Evolutionary conservation across 2,888 invertebrate genomes (phyloP).

Genomic region (Scrobipalpa atriplicella): DNA sequence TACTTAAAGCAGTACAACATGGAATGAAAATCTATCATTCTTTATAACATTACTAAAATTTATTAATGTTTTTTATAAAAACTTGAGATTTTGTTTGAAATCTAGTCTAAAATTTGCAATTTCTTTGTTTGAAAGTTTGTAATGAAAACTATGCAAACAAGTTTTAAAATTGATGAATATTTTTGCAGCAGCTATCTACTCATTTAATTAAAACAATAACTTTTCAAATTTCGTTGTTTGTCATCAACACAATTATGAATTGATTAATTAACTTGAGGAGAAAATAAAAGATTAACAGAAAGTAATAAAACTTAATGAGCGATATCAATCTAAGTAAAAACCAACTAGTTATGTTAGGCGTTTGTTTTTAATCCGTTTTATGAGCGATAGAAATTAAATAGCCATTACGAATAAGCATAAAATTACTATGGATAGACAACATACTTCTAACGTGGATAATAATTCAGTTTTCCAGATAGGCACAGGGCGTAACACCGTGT

Average conservation of each 20-base stretch:
- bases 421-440: conserved; percentile 28
- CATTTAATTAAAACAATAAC: background rate
- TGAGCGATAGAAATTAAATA: conserved; percentile 24
- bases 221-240: background rate
- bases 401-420: conserved; percentile 27
- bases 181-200: conserved; percentile 1
- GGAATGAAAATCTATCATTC: no score
- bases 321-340: conserved; percentile 12
- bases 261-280: background rate
- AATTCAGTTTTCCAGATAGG: conserved; percentile 48
- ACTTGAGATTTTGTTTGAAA: background rate
- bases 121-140: background rate
- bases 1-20: no score
- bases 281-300: background rate
- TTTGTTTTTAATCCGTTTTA: conserved; percentile 20
- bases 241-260: background rate
- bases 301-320: background rate
- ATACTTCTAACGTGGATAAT: conserved; percentile 40
- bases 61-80: no score
- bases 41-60: no score
- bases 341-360: background rate
- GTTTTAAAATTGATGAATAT: conserved; percentile 28
- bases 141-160: background rate
- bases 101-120: background rate
- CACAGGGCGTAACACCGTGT: conserved; percentile 56